Evolutionary conservation across 2,888 invertebrate species (phyloP).

Genomic region (Parnassius apollo): DNA sequence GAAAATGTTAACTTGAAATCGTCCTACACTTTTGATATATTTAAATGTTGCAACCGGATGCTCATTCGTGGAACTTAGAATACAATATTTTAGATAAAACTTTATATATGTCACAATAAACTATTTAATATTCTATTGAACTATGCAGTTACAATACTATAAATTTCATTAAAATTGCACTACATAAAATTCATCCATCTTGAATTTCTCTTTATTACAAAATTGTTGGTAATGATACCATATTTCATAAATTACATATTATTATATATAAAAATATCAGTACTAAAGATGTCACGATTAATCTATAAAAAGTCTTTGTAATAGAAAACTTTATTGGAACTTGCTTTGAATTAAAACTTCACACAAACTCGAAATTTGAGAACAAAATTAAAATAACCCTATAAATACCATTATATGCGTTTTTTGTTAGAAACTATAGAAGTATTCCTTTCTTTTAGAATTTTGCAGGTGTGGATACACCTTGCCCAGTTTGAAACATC

Average conservation of each 20-base stretch:
- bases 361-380: conserved; percentile 18
- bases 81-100: conserved; percentile 33
- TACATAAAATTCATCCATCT: not conserved
- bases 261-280: too few relatives aligned
- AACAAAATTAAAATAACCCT: conserved; percentile 25
- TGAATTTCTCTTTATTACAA: not conserved
- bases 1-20: conserved; percentile 26
- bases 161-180: conserved; percentile 1
- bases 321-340: conserved; percentile 1
- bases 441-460: conserved; percentile 34
- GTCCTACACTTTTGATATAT: conserved; percentile 26
- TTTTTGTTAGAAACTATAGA: conserved; percentile 47
- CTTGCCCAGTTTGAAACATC: conserved; percentile 29
- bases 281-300: too few relatives aligned
- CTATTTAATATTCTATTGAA: conserved; percentile 32
- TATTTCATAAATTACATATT: too few relatives aligned
- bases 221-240: not conserved
- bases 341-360: conserved; percentile 9
- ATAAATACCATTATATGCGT: conserved; percentile 21
- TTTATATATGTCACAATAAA: conserved; percentile 38
- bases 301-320: not conserved
- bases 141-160: conserved; percentile 3
- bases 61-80: conserved; percentile 37
- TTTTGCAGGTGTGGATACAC: conserved; percentile 45
- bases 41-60: conserved; percentile 24